Base-by-base conservation (phyloP, 2,888 invertebrate genomes). In the Matsumyia berberina region DNA sequence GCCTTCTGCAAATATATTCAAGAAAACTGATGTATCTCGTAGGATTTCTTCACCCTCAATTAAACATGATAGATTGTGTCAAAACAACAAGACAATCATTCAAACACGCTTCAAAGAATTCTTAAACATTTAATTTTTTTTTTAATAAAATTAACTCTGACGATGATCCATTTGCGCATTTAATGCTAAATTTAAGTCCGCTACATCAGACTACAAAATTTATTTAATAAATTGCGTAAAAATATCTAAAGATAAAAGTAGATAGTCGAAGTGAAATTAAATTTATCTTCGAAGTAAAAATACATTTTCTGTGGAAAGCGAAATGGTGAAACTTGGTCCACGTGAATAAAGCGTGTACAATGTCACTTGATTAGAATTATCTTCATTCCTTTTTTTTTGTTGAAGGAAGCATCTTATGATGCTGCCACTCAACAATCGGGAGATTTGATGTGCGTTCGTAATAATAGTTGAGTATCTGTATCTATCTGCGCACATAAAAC, bases 281-380 rank as follows among this genome's bases (percentile, higher is more conserved):
- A 72, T 72, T 72, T 66, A 72, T 60, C 53, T 37, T 6, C 6
- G 0, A 24, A 12, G 53, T 67, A 80, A 55, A 73, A 46, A 66
- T 67, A 73, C 2, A 51, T 24, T 33, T 55, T 33, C 57, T 44
- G 58, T 42, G 29, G 51, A 57, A 76, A 53, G 35, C 53, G 42
- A 29, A 42, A 69, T 74, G 81, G 64, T n/a, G n/a, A 76, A 60
- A 53, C 39, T 12, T 17, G 46, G 82, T 66, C 53, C 82, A 82
- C 77, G 82, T 77, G 77, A 82, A 76, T 17, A 17, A 58, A 39
- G 51, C 70, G 60, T 82, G 82, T 35, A 82, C 64, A 64, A 33
- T 53, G 82, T 77, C 77, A 82, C 70, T 77, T 77, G 76, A 81
- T 76, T 70, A 81, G 70, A 81, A 58, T 19, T 42, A 31, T 62